Evolutionary conservation across 2,888 invertebrate genomes (phyloP).

Genomic region (Chymomyza caudatula): DNA sequence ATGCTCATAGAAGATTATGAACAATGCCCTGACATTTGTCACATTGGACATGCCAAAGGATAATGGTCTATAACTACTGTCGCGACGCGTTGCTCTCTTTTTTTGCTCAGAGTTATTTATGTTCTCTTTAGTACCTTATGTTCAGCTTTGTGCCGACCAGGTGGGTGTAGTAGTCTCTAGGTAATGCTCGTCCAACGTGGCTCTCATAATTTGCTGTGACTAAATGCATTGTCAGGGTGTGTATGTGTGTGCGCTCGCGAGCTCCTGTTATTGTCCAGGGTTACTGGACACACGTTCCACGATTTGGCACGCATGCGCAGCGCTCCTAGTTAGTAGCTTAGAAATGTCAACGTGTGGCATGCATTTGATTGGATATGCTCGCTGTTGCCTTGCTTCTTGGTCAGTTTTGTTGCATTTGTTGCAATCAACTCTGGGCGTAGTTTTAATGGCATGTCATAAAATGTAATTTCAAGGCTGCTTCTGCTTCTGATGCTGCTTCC

Average conservation of each 20-base stretch:
- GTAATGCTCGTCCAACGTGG: slow-evolving; percentile 36
- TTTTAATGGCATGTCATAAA: slow-evolving; percentile 60
- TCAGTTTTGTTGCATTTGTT: slow-evolving; percentile 12
- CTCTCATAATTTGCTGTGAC: slow-evolving; percentile 62
- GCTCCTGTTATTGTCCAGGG: background rate
- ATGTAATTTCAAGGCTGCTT: slow-evolving; percentile 63
- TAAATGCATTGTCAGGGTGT: slow-evolving; percentile 53
- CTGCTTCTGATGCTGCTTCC: too few species aligned
- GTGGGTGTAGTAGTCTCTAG: slow-evolving; percentile 46
- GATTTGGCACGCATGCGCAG: slow-evolving; percentile 62
- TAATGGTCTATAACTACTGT: slow-evolving; percentile 40
- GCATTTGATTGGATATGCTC: slow-evolving; percentile 47
- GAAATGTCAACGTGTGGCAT: slow-evolving; percentile 57
- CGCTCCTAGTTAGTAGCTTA: slow-evolving; percentile 57
- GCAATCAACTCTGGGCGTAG: slow-evolving; percentile 40
- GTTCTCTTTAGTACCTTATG: background rate
- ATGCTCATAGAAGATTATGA: slow-evolving; percentile 37
- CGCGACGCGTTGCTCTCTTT: too few species aligned
- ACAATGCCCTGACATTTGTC: slow-evolving; percentile 58
- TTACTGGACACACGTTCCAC: slow-evolving; percentile 58
- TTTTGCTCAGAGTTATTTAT: background rate
- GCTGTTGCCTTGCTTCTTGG: background rate
- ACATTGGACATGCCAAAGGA: slow-evolving; percentile 53
- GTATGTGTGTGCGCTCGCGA: slow-evolving; percentile 18
- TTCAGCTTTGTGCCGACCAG: slow-evolving; percentile 29